Evolutionary conservation across 2,888 invertebrate species (phyloP).

Genomic region (Dendrolimus pini): DNA sequence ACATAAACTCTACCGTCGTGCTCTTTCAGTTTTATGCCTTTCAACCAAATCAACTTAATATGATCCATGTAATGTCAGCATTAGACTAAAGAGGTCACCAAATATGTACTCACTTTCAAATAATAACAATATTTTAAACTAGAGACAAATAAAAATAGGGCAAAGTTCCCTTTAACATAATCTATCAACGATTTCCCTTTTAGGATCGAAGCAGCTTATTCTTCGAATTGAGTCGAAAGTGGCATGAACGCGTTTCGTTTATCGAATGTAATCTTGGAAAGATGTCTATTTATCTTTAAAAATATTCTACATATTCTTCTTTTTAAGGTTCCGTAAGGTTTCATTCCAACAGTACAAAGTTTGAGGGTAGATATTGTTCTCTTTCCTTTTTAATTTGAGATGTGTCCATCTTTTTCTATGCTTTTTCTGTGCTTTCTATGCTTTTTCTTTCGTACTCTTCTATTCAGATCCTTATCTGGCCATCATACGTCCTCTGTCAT

Average conservation of each 20-base stretch:
- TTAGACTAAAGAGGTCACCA: not conserved
- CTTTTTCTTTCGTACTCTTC: too few relatives aligned
- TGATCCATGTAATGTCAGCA: not conserved
- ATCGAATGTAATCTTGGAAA: constrained; percentile 18
- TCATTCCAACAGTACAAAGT: too few relatives aligned
- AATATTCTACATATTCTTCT: too few relatives aligned
- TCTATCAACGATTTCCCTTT: constrained; percentile 21
- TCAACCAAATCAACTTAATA: not conserved
- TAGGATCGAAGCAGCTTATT: constrained; percentile 22
- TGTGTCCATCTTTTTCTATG: too few relatives aligned
- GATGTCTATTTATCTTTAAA: too few relatives aligned
- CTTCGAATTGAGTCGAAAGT: constrained; percentile 42
- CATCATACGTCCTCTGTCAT: too few relatives aligned
- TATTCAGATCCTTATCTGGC: too few relatives aligned
- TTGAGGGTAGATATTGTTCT: too few relatives aligned
- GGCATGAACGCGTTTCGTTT: constrained; percentile 40
- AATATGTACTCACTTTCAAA: not conserved
- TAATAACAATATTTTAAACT: not conserved
- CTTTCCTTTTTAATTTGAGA: too few relatives aligned
- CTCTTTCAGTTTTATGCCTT: not conserved
- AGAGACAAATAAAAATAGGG: not conserved
- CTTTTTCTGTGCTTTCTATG: too few relatives aligned
- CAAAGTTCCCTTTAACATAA: constrained; percentile 20
- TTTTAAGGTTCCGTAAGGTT: too few relatives aligned
- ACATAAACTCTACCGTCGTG: not conserved